Evolutionary conservation across 2,888 invertebrate genomes (phyloP).

Genomic region (Lacanobia oleracea): DNA sequence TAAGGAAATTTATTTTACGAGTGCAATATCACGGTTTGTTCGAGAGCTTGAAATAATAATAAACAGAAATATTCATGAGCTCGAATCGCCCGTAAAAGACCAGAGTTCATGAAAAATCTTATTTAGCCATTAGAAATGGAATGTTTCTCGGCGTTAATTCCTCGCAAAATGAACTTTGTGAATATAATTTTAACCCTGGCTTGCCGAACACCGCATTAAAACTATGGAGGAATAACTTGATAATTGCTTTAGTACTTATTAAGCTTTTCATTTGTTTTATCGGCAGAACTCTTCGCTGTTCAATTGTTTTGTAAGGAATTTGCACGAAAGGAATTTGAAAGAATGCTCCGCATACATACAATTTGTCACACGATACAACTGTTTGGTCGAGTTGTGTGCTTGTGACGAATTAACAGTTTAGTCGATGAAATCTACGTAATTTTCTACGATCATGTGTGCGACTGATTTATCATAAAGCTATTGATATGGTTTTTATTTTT

Average conservation of each 20-base stretch:
- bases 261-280: constrained; percentile 27
- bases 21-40: constrained; percentile 29
- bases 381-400: too few relatives aligned
- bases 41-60: constrained; percentile 25
- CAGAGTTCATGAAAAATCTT: constrained; percentile 17
- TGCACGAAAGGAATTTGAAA: too few relatives aligned
- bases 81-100: constrained; percentile 18
- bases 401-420: too few relatives aligned
- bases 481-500: too few relatives aligned
- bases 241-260: constrained; percentile 14
- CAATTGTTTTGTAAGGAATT: constrained; percentile 13
- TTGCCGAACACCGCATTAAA: constrained; percentile 22
- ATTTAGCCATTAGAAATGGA: constrained; percentile 31
- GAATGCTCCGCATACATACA: too few relatives aligned
- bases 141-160: constrained; percentile 45
- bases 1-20: constrained; percentile 12
- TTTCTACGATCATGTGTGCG: too few relatives aligned
- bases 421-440: too few relatives aligned
- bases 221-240: constrained; percentile 28
- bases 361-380: too few relatives aligned
- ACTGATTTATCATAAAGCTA: too few relatives aligned
- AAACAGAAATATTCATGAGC: constrained; percentile 41
- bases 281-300: constrained; percentile 5
- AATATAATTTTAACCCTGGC: constrained; percentile 35
- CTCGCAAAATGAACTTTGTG: constrained; percentile 28